Evolutionary conservation across 1,140 invertebrate species (phyloP), one percentile per base, ranked within the genome.

Genomic region (Panulirus ornatus): DNA sequence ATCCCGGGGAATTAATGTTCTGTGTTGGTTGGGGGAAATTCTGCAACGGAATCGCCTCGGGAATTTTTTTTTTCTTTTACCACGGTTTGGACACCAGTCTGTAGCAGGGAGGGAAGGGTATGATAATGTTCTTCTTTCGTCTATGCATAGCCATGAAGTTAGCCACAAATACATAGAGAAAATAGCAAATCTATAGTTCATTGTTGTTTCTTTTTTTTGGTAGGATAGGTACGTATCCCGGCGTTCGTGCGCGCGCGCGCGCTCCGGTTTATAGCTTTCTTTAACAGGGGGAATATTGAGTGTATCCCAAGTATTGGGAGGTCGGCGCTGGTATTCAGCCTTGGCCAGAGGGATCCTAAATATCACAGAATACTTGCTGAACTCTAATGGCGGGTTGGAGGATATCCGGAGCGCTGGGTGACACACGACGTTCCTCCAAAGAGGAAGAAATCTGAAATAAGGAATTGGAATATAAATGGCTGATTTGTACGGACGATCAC

Each of bases 1-100:
- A 36, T 66, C 78, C 47, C 6, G 14, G n/a, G 38, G 47, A 27
- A 79, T 79, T 79, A n/a, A 79, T 79, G 76, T 79, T 51, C 51
- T 44, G 27, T 51, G 47, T 51, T 44, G 3, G 54, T 3, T 58
- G n/a, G n/a, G n/a, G n/a, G n/a, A n/a, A n/a, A n/a, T n/a, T n/a
- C n/a, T n/a, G n/a, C n/a, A n/a, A n/a, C n/a, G n/a, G n/a, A n/a
- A n/a, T n/a, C n/a, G n/a, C n/a, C 70, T 38, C 34, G 19, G 70
- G 70, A 73, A 73, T 58, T 22, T 58, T 58, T 58, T 22, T 22
- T 22, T 22, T 58, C 22, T 58, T 58, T 58, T 58, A 58, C 22
- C 22, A 11, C 22, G 11, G 51, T 58, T 22, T 58, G 51, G 51
- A 22, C 22, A 58, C 22, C 11, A 11, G 51, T 58, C 11, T 58